Percentiles rank a stretch among this genome's conserved stretches.
Evolutionary conservation across 2,888 invertebrate species (phyloP).

Genomic region (Microctonus brassicae): DNA sequence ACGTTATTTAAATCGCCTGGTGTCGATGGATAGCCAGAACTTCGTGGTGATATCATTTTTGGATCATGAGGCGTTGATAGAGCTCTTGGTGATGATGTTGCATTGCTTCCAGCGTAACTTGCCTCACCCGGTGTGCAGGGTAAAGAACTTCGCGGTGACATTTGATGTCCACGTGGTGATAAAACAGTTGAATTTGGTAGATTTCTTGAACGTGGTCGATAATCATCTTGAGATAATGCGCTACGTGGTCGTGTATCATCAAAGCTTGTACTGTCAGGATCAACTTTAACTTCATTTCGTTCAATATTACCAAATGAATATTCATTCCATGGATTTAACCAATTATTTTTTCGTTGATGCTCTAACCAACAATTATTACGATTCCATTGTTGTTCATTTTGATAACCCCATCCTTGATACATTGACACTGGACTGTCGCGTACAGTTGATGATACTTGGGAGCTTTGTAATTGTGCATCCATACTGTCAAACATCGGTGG

Average conservation of each 20-base stretch:
- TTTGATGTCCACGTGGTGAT: constrained; percentile 59
- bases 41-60: constrained; percentile 58
- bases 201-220: constrained; percentile 62
- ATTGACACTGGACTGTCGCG: constrained; percentile 74
- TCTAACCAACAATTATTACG: constrained; percentile 65
- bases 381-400: constrained; percentile 65
- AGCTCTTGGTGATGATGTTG: constrained; percentile 56
- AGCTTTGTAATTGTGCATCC: constrained; percentile 85
- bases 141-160: constrained; percentile 63
- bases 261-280: constrained; percentile 80
- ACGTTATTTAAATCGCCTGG: constrained; percentile 47
- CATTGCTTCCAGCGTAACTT: constrained; percentile 50
- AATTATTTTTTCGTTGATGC: constrained; percentile 63
- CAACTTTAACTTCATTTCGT: constrained; percentile 76
- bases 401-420: constrained; percentile 70
- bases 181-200: constrained; percentile 57
- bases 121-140: constrained; percentile 55
- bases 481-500: constrained; percentile 84
- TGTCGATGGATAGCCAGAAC: constrained; percentile 57
- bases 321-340: constrained; percentile 67
- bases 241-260: constrained; percentile 65
- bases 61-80: constrained; percentile 60
- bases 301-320: constrained; percentile 64
- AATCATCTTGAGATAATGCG: constrained; percentile 63
- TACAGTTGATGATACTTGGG: constrained; percentile 88